Evolutionary conservation across 2,888 invertebrate species (phyloP).

Genomic region (Xylota segnis): DNA sequence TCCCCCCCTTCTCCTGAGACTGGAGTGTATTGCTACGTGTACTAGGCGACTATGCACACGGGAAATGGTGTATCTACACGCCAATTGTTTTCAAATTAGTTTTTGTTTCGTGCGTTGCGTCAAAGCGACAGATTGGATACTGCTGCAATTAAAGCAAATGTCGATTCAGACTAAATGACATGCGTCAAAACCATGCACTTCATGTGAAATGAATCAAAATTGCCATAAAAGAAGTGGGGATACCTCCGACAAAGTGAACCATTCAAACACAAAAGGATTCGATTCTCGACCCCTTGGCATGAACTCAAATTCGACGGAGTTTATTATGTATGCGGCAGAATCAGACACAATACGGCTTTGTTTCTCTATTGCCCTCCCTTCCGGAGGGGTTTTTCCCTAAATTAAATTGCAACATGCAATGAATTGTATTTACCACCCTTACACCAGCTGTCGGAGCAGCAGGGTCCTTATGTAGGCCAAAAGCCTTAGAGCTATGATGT

Average conservation of each 20-base stretch:
- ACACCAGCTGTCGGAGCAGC: conserved; percentile 15
- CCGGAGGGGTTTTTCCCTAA: conserved; percentile 20
- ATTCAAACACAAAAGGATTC: conserved; percentile 57
- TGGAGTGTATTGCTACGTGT: conserved; percentile 28
- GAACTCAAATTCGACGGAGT: conserved; percentile 27
- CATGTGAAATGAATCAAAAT: conserved; percentile 20
- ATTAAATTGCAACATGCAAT: conserved; percentile 47
- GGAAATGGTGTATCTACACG: conserved; percentile 50
- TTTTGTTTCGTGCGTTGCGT: conserved; percentile 14
- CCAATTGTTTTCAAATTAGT: conserved; percentile 73
- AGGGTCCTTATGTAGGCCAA: conserved; percentile 46
- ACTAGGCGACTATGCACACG: conserved; percentile 44
- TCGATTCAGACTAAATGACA: conserved; percentile 24
- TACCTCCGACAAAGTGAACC: conserved; percentile 34
- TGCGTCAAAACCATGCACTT: conserved; percentile 19
- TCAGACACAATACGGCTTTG: conserved; percentile 53
- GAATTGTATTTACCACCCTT: conserved; percentile 24
- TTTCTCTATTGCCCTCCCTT: conserved; percentile 32
- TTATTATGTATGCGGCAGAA: conserved; percentile 18
- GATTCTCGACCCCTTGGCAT: conserved; percentile 55
- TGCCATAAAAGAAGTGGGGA: conserved; percentile 22
- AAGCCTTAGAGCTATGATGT: conserved; percentile 26
- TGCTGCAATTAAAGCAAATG: conserved; percentile 40
- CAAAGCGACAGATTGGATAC: conserved; percentile 27
- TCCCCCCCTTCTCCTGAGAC: no score